Evolutionary conservation across 37 sponge, comb jelly and placozoan species (phyloP), one percentile per base, ranked within the genome.

Genomic region (Beroe forskalii): DNA sequence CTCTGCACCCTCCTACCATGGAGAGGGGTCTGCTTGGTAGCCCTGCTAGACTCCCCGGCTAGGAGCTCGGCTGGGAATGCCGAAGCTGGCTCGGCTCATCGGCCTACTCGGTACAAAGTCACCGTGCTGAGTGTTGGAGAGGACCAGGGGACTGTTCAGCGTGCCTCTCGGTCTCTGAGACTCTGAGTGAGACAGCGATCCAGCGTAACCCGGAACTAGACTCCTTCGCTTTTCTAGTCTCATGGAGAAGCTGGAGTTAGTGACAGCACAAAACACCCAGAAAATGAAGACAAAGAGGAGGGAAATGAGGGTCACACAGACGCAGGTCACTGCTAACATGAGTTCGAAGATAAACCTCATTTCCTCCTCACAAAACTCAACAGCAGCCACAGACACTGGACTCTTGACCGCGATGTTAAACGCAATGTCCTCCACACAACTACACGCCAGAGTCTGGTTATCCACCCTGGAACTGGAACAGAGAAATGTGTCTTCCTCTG

Each of bases 61-160:
- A 6, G 66, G 25, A 64, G 4, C 25, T 64, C 66, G 3, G 66
- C 30, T 64, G 25, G 66, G 25, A 22, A 27, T 20, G 4, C 30
- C 86, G 4, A 37, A 80, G 0, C 35, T 32, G 4, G 86, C 86
- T 37, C 86, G 28, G 55, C 86, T 80, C 0, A n/a, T 20, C 30
- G 86, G 44, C 27, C 86, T 41, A 22, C 12, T 6, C 42, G 72
- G 19, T 69, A 9, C 32, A 9, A 32, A 14, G 4, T 14, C 27
- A 8, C 40, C 23, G 28, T 9, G 28, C 44, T 33, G 28, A 9
- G 86, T 80, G 86, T 80, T 80, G 55, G 55, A 22, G 1, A 80
- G 86, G 43, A 80, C 86, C 35, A 80, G 86, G n/a, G 86, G 44
- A 44, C 86, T 44, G 22, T 42, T 80, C 0, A 80, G 37, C 4